Base-by-base conservation (phyloP, 2,888 invertebrate species). In the Eilema caniola region DNA sequence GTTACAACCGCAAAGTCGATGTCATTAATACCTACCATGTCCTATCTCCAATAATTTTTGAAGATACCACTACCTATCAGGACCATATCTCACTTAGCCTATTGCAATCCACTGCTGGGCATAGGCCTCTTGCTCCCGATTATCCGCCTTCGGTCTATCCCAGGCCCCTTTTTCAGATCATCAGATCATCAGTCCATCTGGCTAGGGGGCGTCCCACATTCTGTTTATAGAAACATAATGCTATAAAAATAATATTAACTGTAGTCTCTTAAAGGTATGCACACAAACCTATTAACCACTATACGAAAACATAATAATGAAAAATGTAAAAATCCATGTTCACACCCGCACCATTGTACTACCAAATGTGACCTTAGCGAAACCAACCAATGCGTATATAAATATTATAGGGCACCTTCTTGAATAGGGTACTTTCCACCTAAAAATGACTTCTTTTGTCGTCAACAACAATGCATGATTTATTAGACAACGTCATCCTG, bases 371-470 rank as follows among this genome's bases (percentile, higher is more conserved):
- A 83, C 87, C 85, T 83, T 85, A 75, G 47, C 53, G 61, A 78
- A 79, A 81, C 69, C 68, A 67, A 67, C 70, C 79, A 76, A 83
- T 79, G 82, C 83, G 83, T 80, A 75, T 66, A 85, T 87, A 89
- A 90, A 89, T 88, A 88, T 85, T 87, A 86, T 83, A 84, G 86
- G 84, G 76, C 81, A 80, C 76, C 79, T 78, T 78, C 83, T 84
- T 89, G 81, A 90, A 91, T 87, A 82, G 85, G 86, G 85, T 90
- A 92, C 92, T 93, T 91, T 92, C 87, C 88, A 87, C 81, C 88
- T 87, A 90, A 93, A 93, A 93, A 90, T 92, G 92, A 92, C 93
- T 93, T 93, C 94, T 92, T 90, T 94, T 94, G 94, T 93, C 82
- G 86, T 73, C 78, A 67, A 77, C 88, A 91, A 94, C 94, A 93